Evolutionary conservation across 2,113 vertebrate genomes (phyloP).

Genomic region (cattle (Bos taurus)): DNA sequence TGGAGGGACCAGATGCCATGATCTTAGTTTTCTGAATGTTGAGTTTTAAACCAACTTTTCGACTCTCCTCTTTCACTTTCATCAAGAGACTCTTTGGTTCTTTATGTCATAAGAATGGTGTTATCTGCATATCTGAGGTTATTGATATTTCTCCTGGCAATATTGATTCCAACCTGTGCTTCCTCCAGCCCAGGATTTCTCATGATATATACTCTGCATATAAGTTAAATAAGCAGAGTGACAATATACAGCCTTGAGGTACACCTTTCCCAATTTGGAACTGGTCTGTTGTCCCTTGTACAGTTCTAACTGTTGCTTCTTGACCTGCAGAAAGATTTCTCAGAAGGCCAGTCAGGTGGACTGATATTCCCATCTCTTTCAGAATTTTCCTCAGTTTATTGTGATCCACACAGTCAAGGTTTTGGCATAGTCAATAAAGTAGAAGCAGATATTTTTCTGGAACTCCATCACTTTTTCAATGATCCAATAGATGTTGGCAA

Average conservation of each 20-base stretch:
- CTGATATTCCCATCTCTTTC: background rate
- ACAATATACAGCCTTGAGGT: no score
- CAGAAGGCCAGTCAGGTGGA: no score
- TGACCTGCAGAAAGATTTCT: no score
- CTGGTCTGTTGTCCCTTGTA: no score
- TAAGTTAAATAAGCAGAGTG: no score
- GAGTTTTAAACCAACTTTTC: background rate
- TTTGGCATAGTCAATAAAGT: no score
- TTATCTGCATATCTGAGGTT: background rate
- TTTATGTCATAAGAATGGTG: background rate
- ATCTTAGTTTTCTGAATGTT: background rate
- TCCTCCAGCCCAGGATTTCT: background rate
- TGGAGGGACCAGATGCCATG: background rate
- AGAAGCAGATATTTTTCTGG: no score
- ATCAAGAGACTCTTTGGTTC: background rate
- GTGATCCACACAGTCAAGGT: no score
- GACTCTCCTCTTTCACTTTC: background rate
- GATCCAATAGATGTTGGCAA: no score
- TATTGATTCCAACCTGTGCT: background rate
- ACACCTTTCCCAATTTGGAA: no score
- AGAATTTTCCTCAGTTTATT: background rate
- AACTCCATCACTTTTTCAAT: rapidly evolving
- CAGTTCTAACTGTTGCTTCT: no score
- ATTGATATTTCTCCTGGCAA: background rate
- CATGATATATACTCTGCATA: no score